Evolutionary conservation across 2,888 invertebrate genomes (phyloP).

Genomic region (Drosophila paramelanica): DNA sequence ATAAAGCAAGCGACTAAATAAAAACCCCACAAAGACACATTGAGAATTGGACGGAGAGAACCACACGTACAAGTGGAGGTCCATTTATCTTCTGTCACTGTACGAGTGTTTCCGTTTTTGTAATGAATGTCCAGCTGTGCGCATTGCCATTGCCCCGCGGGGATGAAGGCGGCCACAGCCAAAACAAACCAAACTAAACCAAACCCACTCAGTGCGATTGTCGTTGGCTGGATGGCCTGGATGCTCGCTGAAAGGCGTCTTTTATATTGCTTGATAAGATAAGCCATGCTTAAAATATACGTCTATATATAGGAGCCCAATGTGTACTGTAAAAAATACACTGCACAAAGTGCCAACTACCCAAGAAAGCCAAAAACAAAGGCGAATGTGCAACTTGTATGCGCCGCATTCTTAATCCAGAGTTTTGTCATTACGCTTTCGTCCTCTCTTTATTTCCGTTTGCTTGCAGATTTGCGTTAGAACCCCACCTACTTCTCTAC

Average conservation of each 20-base stretch:
- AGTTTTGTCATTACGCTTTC: slow-evolving; percentile 76
- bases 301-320: slow-evolving; percentile 44
- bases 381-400: slow-evolving; percentile 77
- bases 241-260: slow-evolving; percentile 78
- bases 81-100: slow-evolving; percentile 79
- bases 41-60: slow-evolving; percentile 32
- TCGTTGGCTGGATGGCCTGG: slow-evolving; percentile 50
- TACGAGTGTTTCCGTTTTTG: slow-evolving; percentile 79
- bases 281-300: slow-evolving; percentile 80
- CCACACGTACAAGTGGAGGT: slow-evolving; percentile 78
- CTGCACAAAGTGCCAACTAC: slow-evolving; percentile 39
- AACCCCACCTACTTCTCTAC: slow-evolving; percentile 6
- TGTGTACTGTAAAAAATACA: slow-evolving; percentile 37
- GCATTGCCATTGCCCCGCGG: slow-evolving; percentile 73
- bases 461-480: slow-evolving; percentile 60
- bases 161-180: slow-evolving; percentile 40
- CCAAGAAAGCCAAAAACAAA: slow-evolving; percentile 55
- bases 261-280: slow-evolving; percentile 79
- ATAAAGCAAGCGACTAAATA: slow-evolving; percentile 79
- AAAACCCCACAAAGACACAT: slow-evolving; percentile 71
- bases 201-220: slow-evolving; percentile 65
- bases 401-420: slow-evolving; percentile 75
- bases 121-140: slow-evolving; percentile 79
- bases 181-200: slow-evolving; percentile 49
- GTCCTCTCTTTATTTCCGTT: slow-evolving; percentile 54